Conservation (phyloP, 2,113 vertebrate species). For the Ailurus styani region DNA sequence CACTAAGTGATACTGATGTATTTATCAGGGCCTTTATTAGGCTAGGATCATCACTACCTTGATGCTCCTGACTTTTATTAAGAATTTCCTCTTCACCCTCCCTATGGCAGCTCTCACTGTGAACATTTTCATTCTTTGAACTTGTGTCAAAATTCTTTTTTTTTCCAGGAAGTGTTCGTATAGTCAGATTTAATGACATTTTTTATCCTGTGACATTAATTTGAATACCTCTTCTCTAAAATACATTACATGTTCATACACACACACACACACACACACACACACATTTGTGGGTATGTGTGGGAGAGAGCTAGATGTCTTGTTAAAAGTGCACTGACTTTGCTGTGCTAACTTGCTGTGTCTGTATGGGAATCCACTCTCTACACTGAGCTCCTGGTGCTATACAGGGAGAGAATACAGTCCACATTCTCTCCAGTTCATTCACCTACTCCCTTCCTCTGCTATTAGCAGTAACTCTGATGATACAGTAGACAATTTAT, state of each 20-base stretch:
- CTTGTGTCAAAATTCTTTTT: conserved; percentile 10
- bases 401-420: background rate
- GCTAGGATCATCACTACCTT: background rate
- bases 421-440: background rate
- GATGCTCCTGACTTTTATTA: background rate
- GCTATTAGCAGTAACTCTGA: background rate
- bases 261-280: no score
- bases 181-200: background rate
- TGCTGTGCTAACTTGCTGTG: background rate
- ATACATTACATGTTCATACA: background rate
- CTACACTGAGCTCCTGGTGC: background rate
- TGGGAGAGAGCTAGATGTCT: background rate
- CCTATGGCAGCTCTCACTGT: background rate
- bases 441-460: background rate
- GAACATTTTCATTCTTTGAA: background rate
- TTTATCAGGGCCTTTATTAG: background rate
- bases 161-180: background rate
- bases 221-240: background rate
- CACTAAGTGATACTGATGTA: background rate
- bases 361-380: background rate
- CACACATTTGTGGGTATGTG: background rate
- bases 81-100: background rate
- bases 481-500: background rate
- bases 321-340: background rate
- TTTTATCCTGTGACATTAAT: background rate